Evolutionary conservation across 2,888 invertebrate species (phyloP).

Genomic region (Apodemia mormo): DNA sequence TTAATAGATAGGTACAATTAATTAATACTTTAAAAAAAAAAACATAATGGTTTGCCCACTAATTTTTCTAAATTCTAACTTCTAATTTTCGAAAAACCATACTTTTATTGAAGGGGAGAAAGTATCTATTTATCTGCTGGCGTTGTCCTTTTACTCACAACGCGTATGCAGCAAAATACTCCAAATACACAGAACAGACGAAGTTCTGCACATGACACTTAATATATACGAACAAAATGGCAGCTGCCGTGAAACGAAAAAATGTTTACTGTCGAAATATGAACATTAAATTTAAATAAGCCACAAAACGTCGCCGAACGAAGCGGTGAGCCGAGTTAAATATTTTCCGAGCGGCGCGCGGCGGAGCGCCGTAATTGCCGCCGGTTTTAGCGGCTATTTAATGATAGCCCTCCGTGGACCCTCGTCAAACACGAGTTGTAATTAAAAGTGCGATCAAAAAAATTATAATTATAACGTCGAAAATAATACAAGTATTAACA

Average conservation of each 20-base stretch:
- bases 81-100: too few species aligned
- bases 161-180: neutral
- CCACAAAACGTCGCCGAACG: neutral
- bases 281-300: constrained; percentile 14
- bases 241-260: neutral
- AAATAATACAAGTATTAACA: too few species aligned
- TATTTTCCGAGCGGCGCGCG: neutral
- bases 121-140: too few species aligned
- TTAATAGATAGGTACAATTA: too few species aligned
- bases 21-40: too few species aligned
- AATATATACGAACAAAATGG: neutral
- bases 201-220: neutral
- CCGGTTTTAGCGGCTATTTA: neutral
- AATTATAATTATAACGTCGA: too few species aligned
- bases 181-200: neutral
- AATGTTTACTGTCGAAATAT: neutral
- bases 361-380: neutral
- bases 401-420: neutral
- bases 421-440: neutral
- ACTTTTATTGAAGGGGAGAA: too few species aligned
- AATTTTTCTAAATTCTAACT: too few species aligned
- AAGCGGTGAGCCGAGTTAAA: neutral
- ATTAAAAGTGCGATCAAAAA: too few species aligned
- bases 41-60: too few species aligned
- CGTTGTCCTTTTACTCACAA: too few species aligned